phyloP scores from a whole-genome alignment of 1,140 invertebrate species.

The Capitella teleta region DNA sequence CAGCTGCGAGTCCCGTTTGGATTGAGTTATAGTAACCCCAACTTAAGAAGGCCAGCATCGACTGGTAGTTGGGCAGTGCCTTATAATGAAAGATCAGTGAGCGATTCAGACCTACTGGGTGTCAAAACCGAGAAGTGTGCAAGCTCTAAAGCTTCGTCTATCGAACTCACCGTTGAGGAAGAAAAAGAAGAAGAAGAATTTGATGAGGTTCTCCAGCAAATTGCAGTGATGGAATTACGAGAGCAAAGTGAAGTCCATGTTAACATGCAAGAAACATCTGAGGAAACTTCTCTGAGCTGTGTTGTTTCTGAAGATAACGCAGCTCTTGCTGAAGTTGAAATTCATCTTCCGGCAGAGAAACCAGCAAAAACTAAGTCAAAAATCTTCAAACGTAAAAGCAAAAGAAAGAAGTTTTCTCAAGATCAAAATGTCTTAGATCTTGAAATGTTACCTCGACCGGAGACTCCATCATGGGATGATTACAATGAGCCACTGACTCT shows the following conservation, averaged over 20 bases:
- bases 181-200: neutral
- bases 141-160: neutral
- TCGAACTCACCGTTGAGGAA: neutral
- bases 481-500: neutral
- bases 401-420: neutral
- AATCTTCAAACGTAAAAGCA: neutral
- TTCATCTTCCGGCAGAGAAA: neutral
- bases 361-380: neutral
- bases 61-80: neutral
- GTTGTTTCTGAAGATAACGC: neutral
- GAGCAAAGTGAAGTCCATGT: neutral
- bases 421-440: neutral
- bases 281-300: too few species aligned
- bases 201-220: neutral
- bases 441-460: neutral
- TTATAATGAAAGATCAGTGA: neutral
- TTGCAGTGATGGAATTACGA: slow-evolving; percentile 2
- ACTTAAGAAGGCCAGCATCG: neutral
- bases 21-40: neutral
- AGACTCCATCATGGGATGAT: neutral
- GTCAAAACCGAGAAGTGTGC: neutral
- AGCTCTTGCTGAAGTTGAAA: neutral
- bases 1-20: neutral
- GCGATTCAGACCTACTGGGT: slow-evolving; percentile 2
- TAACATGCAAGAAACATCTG: too few species aligned